Percentiles rank a stretch among this genome's conserved stretches.
Evolutionary conservation across 2,797 vertebrate genomes (phyloP).

Genomic region (Xiphophorus birchmanni): DNA sequence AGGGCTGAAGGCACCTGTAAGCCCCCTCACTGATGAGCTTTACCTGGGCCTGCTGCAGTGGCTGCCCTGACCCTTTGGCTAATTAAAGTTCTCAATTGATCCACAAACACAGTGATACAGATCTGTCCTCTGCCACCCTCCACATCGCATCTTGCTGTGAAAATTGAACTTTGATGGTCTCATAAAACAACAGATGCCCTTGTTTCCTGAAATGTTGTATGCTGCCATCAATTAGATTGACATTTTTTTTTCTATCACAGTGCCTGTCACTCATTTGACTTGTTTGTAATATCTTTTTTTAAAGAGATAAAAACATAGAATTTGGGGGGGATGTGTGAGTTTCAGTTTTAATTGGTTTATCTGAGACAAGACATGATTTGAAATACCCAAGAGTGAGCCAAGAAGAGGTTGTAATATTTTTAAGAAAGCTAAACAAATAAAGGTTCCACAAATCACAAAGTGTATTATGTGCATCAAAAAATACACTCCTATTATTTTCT

Average conservation of each 20-base stretch:
- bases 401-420: neutral
- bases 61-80: conserved; percentile 78
- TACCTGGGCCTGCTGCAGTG: conserved; percentile 74
- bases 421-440: neutral
- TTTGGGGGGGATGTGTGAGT: neutral
- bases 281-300: neutral
- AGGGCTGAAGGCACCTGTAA: conserved; percentile 83
- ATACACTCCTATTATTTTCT: neutral
- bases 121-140: conserved; percentile 85
- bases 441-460: neutral
- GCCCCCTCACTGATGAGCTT: conserved; percentile 78
- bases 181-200: conserved; percentile 76
- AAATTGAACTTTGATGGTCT: conserved; percentile 78
- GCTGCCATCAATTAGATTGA: conserved; percentile 50
- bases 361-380: neutral
- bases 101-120: conserved; percentile 83
- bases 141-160: conserved; percentile 69
- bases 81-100: conserved; percentile 88
- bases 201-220: conserved; percentile 50
- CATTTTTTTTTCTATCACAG: conserved; percentile 44
- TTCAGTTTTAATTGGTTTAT: neutral
- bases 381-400: neutral
- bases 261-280: conserved; percentile 23
- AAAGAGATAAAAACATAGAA: neutral
- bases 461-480: neutral